A percentile compares a stretch with the other conserved stretches of the same genome.
phyloP scores from a whole-genome alignment of 2,113 vertebrate species.

The Osmerus mordax region DNA sequence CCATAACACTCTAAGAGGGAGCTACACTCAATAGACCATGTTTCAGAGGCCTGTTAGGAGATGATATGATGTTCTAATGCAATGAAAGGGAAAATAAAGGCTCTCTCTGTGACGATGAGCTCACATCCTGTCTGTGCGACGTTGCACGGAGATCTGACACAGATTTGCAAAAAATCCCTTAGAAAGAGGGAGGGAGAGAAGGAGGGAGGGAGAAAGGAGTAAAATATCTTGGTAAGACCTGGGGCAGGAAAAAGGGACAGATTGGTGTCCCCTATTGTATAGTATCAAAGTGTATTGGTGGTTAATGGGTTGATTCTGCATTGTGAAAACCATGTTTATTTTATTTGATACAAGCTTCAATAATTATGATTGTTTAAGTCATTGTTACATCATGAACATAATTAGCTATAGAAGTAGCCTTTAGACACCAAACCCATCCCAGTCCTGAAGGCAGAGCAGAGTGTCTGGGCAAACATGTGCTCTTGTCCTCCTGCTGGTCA shows the following conservation, averaged over 20 bases:
- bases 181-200: not conserved
- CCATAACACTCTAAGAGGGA: constrained; percentile 63
- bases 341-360: no score
- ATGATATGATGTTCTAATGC: constrained; percentile 58
- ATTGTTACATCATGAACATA: no score
- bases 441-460: not conserved
- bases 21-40: constrained; percentile 12
- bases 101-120: constrained; percentile 54
- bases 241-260: no score
- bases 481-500: not conserved
- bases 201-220: not conserved
- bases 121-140: not conserved
- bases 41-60: constrained; percentile 34
- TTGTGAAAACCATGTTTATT: no score
- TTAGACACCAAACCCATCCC: no score
- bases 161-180: no score
- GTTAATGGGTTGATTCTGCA: no score
- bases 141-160: no score
- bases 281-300: no score
- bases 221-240: not conserved
- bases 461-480: not conserved
- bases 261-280: no score
- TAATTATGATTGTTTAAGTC: no score
- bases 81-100: constrained; percentile 67
- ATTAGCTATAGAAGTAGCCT: no score